A percentile compares a stretch with the other conserved stretches of the same genome.
Conservation (phyloP, 2,113 vertebrate species). For the Trachemys scripta region DNA sequence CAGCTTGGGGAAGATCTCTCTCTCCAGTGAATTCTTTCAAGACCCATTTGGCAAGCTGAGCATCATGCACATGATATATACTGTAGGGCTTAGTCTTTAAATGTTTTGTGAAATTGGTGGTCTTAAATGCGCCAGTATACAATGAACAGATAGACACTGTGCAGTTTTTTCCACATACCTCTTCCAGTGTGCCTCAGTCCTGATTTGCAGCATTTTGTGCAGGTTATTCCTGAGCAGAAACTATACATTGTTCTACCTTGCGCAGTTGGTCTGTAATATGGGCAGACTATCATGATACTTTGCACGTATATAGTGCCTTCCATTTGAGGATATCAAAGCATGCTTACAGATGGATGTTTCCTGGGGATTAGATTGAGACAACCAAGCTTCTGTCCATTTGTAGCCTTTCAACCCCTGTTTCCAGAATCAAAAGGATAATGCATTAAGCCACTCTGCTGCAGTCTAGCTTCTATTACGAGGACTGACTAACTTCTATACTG, state of each 20-base stretch:
- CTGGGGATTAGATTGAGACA: background rate
- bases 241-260: background rate
- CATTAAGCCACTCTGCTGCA: background rate
- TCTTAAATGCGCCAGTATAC: fast-evolving
- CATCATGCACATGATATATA: background rate
- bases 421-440: background rate
- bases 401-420: background rate
- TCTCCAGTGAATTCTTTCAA: background rate
- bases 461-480: fast-evolving
- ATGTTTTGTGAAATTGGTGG: background rate
- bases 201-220: background rate
- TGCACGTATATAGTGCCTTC: background rate
- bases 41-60: background rate
- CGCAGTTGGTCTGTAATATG: background rate
- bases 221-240: background rate
- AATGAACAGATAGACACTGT: fast-evolving
- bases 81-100: background rate
- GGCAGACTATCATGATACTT: background rate
- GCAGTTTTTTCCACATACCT: background rate
- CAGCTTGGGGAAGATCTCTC: background rate
- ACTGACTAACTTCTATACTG: background rate
- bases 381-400: background rate
- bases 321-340: background rate
- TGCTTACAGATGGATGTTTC: background rate
- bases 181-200: background rate